Base-by-base conservation (phyloP, 2,888 invertebrate species). In the Microchrysa polita region DNA sequence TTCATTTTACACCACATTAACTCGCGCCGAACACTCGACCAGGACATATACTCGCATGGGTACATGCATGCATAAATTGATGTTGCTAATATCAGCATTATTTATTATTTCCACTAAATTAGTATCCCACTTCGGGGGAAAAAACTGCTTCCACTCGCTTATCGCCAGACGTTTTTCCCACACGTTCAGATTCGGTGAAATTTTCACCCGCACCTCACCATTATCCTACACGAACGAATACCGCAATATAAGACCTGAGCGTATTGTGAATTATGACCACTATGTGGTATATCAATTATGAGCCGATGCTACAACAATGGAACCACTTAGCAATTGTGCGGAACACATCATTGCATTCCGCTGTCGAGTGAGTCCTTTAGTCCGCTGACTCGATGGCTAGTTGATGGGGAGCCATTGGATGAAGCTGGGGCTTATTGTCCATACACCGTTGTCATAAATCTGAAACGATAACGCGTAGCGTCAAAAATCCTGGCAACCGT, bases 261-360 rank as follows among this genome's bases (percentile, higher is more conserved):
- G 18, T 61, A 18, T 55, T 55, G 61, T 61, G 23, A 61, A n/a
- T 22, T 23, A 22, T 16, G 23, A 61, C 61, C 22, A 61, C 9
- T 5, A 27, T 10, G 59, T 23, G 40, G 61, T 61, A 40, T 61
- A 61, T 61, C 61, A 61, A 61, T 61, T 61, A 61, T 61, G 61
- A 61, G n/a, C 40, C 61, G 40, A 61, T 61, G 27, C 5, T 40
- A 61, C 61, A 23, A 27, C 23, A 61, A 61, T 40, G 61, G 40
- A 69, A 40, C 69, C 69, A 57, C 69, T 69, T 55, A 57, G 55
- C 69, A 69, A 69, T 69, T 55, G 69, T 69, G 57, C 57, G 57
- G 57, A 69, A 69, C 69, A 69, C 69, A 69, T 69, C 55, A 69
- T 69, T 22, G 59, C 59, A 27, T 59, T 59, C 59, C 22, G 23